Evolutionary conservation across 2,888 invertebrate species (phyloP).

Genomic region (Ceraclea dissimilis): DNA sequence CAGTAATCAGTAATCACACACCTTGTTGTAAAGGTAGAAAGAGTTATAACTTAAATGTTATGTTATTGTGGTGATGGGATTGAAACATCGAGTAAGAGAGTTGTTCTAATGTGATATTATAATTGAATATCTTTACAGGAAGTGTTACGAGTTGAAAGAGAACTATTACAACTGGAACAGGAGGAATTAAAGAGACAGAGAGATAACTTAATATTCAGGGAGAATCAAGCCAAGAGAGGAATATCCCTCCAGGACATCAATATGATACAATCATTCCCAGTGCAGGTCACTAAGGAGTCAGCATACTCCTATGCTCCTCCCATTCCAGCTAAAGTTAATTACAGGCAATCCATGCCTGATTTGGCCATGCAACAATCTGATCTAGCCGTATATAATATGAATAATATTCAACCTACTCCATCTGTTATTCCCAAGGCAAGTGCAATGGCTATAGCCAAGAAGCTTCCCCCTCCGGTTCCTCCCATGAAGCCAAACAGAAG

Average conservation of each 20-base stretch:
- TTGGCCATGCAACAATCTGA: constrained; percentile 36
- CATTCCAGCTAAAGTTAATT: constrained; percentile 28
- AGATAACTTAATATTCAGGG: constrained; percentile 60
- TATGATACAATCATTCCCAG: constrained; percentile 29
- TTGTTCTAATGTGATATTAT: no score
- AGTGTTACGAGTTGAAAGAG: constrained; percentile 70
- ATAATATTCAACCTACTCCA: constrained; percentile 30
- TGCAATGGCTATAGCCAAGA: constrained; percentile 31
- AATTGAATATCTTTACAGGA: constrained; percentile 43
- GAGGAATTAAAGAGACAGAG: constrained; percentile 69
- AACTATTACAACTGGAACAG: constrained; percentile 67
- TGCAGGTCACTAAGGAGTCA: constrained; percentile 15
- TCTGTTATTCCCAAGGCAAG: constrained; percentile 30
- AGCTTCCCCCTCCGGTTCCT: constrained; percentile 28
- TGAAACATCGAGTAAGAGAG: no score
- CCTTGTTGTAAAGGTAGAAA: no score
- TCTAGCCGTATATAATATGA: constrained; percentile 4
- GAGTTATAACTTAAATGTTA: no score
- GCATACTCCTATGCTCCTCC: constrained; percentile 24
- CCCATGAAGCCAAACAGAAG: constrained; percentile 39
- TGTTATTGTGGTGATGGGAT: no score
- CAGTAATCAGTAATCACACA: no score
- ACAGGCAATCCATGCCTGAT: constrained; percentile 48
- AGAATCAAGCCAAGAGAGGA: constrained; percentile 51
- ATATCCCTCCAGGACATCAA: constrained; percentile 59